Evolutionary conservation across 2,113 vertebrate species (phyloP).

Genomic region (Calcarius ornatus): DNA sequence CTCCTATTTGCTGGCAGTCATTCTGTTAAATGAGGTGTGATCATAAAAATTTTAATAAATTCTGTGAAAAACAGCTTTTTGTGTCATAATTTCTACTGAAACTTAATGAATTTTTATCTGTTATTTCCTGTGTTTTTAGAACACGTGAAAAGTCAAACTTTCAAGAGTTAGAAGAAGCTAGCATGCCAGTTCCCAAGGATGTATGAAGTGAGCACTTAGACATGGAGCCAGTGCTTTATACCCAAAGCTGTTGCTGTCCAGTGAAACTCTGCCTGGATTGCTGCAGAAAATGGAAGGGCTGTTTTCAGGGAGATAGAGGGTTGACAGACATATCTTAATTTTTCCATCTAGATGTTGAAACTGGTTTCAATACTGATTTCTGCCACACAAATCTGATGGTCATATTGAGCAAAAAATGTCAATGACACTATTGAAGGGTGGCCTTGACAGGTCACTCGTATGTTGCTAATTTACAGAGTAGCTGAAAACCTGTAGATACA

Average conservation of each 20-base stretch:
- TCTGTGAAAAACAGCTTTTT: background rate
- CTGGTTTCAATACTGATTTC: background rate
- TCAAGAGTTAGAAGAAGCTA: background rate
- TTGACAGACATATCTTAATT: background rate
- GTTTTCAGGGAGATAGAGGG: background rate
- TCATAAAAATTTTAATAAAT: background rate
- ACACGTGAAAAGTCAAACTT: background rate
- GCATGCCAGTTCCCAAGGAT: background rate
- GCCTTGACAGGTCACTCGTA: background rate
- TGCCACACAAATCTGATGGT: background rate
- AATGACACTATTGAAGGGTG: background rate
- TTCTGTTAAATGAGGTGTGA: background rate
- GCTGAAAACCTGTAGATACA: background rate
- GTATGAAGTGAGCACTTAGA: background rate
- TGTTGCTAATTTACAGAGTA: background rate
- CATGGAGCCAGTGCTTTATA: background rate
- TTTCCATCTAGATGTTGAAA: background rate
- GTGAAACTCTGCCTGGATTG: background rate
- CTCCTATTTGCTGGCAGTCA: background rate
- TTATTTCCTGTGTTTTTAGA: background rate
- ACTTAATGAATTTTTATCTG: background rate
- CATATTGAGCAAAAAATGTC: background rate
- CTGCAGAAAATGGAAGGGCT: background rate
- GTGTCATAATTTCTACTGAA: background rate
- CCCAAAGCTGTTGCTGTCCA: background rate